phyloP scores from a whole-genome alignment of 1,140 invertebrate species.

The Potamilus streckersoni region DNA sequence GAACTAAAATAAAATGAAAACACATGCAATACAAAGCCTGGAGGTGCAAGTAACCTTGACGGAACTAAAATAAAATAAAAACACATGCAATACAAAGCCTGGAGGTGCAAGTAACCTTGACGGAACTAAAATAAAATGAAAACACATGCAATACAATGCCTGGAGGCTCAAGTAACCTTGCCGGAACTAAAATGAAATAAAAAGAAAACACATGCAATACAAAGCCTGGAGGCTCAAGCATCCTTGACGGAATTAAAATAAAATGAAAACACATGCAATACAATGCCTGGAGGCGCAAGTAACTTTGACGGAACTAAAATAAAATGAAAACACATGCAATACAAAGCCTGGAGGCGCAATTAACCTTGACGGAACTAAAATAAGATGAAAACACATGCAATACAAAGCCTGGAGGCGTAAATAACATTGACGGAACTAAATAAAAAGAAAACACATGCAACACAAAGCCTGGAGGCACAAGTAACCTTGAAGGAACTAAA shows the following conservation, averaged over 20 bases:
- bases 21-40: conserved; percentile 81
- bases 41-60: conserved; percentile 90
- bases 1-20: conserved; percentile 74
- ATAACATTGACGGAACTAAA: conserved; percentile 89
- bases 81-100: conserved; percentile 78
- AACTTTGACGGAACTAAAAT: conserved; percentile 86
- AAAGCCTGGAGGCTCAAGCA: conserved; percentile 95
- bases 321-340: conserved; percentile 2
- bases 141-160: conserved; percentile 72
- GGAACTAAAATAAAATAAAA: conserved; percentile 74
- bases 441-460: conserved; percentile 6
- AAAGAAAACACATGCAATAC: neutral
- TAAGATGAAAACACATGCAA: conserved; percentile 5
- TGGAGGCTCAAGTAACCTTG: conserved; percentile 95
- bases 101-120: conserved; percentile 92
- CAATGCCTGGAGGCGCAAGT: conserved; percentile 96
- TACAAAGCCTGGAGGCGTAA: conserved; percentile 95
- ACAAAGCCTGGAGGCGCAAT: conserved; percentile 94
- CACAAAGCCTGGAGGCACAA: conserved; percentile 95
- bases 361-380: conserved; percentile 88
- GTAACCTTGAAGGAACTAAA: conserved; percentile 88
- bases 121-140: conserved; percentile 75
- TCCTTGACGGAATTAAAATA: conserved; percentile 83
- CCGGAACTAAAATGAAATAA: conserved; percentile 79
- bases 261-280: conserved; percentile 1